phyloP scores from a whole-genome alignment of 2,888 invertebrate species.

The Drosophila longiperda region DNA sequence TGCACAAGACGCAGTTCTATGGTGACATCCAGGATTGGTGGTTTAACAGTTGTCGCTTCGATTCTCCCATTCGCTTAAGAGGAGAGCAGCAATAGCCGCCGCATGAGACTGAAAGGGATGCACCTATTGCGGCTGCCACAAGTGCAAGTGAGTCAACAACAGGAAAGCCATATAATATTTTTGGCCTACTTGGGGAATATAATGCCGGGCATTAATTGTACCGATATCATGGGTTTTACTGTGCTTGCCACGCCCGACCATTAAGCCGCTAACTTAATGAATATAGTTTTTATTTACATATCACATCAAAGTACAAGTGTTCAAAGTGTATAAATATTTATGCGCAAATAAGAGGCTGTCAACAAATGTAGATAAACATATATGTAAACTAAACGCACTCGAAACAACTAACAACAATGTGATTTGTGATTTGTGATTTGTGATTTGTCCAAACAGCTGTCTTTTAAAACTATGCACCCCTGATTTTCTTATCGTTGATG shows the following conservation, averaged over 20 bases:
- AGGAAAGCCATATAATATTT: neutral
- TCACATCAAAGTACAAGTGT: neutral
- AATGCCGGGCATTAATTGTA: neutral
- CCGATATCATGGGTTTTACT: neutral
- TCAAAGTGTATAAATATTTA: constrained; percentile 3
- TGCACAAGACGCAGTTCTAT: constrained; percentile 75
- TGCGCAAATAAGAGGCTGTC: neutral
- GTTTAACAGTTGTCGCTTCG: constrained; percentile 77
- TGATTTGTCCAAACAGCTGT: constrained; percentile 1
- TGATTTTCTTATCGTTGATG: neutral
- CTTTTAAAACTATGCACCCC: neutral
- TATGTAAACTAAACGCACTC: neutral
- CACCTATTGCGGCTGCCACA: neutral
- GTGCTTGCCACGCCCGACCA: neutral
- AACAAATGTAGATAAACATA: neutral
- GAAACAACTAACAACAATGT: too few species aligned
- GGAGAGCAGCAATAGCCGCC: constrained; percentile 14
- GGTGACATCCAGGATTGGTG: constrained; percentile 82
- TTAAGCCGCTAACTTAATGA: neutral
- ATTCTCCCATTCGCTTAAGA: constrained; percentile 70
- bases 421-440: neutral
- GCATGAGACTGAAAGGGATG: constrained; percentile 40
- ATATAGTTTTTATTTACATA: neutral
- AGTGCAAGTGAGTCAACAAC: constrained; percentile 19
- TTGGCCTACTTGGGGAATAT: neutral